A percentile compares a stretch with the other conserved stretches of the same genome.
phyloP scores from a whole-genome alignment of 1,140 invertebrate species.

The Lysiphlebus fabarum region DNA sequence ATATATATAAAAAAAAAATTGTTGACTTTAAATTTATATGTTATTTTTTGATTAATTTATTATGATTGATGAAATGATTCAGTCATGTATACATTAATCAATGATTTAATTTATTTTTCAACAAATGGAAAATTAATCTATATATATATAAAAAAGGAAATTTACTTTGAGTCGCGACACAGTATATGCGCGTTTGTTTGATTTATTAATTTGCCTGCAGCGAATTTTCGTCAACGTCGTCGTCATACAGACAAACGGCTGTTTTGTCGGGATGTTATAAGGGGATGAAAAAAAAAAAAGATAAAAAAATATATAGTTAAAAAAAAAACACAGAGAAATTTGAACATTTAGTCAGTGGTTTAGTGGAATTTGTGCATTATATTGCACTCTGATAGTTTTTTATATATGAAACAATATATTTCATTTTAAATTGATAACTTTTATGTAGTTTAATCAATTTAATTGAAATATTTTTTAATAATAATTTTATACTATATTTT shows the following conservation, averaged over 20 bases:
- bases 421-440: too few species aligned
- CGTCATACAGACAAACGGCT: not conserved
- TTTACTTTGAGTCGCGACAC: conserved; percentile 4
- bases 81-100: not conserved
- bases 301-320: too few species aligned
- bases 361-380: too few species aligned
- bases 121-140: not conserved
- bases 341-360: not conserved
- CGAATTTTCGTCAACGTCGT: conserved; percentile 12
- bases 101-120: not conserved
- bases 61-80: not conserved
- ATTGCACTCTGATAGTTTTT: too few species aligned
- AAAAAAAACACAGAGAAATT: not conserved
- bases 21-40: not conserved
- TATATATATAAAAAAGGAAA: not conserved
- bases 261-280: not conserved
- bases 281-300: not conserved
- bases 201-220: conserved; percentile 20
- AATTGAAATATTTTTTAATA: too few species aligned
- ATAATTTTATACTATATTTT: too few species aligned
- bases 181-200: conserved; percentile 12
- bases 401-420: too few species aligned
- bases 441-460: too few species aligned
- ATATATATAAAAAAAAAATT: not conserved
- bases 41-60: conserved; percentile 1